Percentiles rank a stretch among this genome's conserved stretches.
phyloP scores from a whole-genome alignment of 37 sponge, comb jelly and placozoan genomes.

The Diacarnus erythraeanus region DNA sequence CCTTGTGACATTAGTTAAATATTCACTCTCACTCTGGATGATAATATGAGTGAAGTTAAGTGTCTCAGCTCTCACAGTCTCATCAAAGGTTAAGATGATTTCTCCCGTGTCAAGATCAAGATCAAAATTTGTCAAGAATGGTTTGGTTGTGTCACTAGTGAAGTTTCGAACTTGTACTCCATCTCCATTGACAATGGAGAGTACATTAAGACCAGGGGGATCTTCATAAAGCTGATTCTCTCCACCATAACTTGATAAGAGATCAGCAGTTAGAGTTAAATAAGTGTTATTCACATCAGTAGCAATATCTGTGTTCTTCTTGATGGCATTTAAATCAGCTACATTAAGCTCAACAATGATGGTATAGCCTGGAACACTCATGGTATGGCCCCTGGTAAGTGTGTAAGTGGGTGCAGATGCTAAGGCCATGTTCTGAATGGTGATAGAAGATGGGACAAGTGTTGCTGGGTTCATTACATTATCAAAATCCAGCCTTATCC shows the following conservation, averaged over 20 bases:
- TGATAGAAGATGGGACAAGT: slow-evolving; percentile 49
- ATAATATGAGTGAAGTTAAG: slow-evolving; percentile 54
- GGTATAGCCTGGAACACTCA: slow-evolving; percentile 48
- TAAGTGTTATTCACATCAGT: slow-evolving; percentile 58
- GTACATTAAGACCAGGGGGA: slow-evolving; percentile 42
- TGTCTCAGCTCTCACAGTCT: slow-evolving; percentile 77
- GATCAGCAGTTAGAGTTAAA: slow-evolving; percentile 62
- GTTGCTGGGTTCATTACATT: slow-evolving; percentile 75
- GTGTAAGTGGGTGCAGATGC: slow-evolving; percentile 17
- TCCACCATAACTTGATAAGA: slow-evolving; percentile 65
- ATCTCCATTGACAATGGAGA: slow-evolving; percentile 67
- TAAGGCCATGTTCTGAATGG: slow-evolving; percentile 42
- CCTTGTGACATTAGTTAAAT: slow-evolving; percentile 39
- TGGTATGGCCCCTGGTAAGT: slow-evolving; percentile 54
- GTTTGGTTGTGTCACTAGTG: slow-evolving; percentile 70
- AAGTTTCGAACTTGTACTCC: slow-evolving; percentile 54
- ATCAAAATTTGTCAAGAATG: slow-evolving; percentile 60
- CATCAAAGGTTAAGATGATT: slow-evolving; percentile 73
- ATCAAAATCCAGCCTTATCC: slow-evolving; percentile 73
- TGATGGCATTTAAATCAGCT: slow-evolving; percentile 85
- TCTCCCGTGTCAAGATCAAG: slow-evolving; percentile 63
- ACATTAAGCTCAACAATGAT: slow-evolving; percentile 53
- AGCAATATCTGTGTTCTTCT: slow-evolving; percentile 63
- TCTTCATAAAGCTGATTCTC: neutral
- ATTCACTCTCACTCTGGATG: slow-evolving; percentile 27